Evolutionary conservation across 2,797 vertebrate species (phyloP).

Genomic region (Smutsia gigantea): DNA sequence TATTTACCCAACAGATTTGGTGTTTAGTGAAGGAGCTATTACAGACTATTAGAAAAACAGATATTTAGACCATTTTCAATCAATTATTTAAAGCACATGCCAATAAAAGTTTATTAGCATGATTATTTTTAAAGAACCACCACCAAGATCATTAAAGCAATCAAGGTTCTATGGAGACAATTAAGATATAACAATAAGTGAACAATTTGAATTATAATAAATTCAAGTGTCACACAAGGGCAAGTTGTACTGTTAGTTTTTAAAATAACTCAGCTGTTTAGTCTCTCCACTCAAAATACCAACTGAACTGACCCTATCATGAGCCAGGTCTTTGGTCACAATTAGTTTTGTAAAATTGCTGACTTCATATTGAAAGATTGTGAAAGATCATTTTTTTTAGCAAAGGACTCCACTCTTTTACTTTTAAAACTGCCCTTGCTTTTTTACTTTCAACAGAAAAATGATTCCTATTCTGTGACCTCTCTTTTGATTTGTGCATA

Average conservation of each 20-base stretch:
- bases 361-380: background rate
- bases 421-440: slow-evolving; percentile 7
- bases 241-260: background rate
- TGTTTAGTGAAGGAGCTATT: slow-evolving; percentile 67
- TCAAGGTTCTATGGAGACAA: slow-evolving; percentile 68
- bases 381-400: background rate
- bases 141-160: slow-evolving; percentile 66
- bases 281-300: background rate
- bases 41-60: slow-evolving; percentile 62
- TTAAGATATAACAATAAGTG: slow-evolving; percentile 73
- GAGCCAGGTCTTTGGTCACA: slow-evolving; percentile 12
- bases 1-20: slow-evolving; percentile 65
- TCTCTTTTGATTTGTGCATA: background rate
- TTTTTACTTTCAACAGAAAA: slow-evolving; percentile 33
- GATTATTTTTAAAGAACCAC: slow-evolving; percentile 75
- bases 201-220: slow-evolving; percentile 69
- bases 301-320: background rate
- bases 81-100: slow-evolving; percentile 66
- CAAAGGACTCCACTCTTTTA: background rate
- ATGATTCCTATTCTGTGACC: background rate
- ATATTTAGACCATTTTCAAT: slow-evolving; percentile 63
- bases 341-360: background rate
- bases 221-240: background rate
- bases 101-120: slow-evolving; percentile 71
- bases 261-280: slow-evolving; percentile 20